Conservation (phyloP, 2,113 vertebrate species). For the Ophthalmolycus amberensis region DNA sequence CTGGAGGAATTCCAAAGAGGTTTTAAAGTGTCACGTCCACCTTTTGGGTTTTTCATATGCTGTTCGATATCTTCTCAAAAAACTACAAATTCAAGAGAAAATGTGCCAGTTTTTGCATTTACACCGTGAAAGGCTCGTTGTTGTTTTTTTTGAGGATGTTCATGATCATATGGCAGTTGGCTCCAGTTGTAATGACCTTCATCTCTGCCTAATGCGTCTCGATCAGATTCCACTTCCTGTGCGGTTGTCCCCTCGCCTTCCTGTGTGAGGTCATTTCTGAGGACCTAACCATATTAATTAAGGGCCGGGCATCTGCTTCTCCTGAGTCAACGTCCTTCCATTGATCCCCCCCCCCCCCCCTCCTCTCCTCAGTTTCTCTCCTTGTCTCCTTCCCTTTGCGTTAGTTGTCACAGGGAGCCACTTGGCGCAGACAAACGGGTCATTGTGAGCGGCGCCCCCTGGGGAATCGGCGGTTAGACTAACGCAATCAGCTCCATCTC, state of each 20-base stretch:
- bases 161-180: conserved; percentile 52
- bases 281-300: conserved; percentile 81
- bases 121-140: not conserved
- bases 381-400: conserved; percentile 44
- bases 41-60: not conserved
- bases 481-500: conserved; percentile 72
- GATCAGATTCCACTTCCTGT: conserved; percentile 79
- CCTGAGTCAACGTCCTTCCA: conserved; percentile 77
- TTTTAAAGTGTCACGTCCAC: not conserved
- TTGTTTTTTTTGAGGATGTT: not conserved
- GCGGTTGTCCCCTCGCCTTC: conserved; percentile 78
- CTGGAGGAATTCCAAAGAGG: not conserved
- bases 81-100: not conserved
- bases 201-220: conserved; percentile 70
- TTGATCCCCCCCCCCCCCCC: conserved; percentile 64
- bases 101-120: not conserved
- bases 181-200: conserved; percentile 70
- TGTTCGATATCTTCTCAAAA: not conserved
- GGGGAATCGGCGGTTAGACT: conserved; percentile 54
- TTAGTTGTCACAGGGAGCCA: conserved; percentile 62
- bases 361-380: conserved; percentile 48
- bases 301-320: conserved; percentile 85
- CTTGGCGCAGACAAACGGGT: conserved; percentile 56
- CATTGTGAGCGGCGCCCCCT: conserved; percentile 55
- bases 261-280: conserved; percentile 79